Evolutionary conservation across 2,113 vertebrate genomes (phyloP), one percentile per base, ranked within the genome.

Genomic region (Arizona elegans): DNA sequence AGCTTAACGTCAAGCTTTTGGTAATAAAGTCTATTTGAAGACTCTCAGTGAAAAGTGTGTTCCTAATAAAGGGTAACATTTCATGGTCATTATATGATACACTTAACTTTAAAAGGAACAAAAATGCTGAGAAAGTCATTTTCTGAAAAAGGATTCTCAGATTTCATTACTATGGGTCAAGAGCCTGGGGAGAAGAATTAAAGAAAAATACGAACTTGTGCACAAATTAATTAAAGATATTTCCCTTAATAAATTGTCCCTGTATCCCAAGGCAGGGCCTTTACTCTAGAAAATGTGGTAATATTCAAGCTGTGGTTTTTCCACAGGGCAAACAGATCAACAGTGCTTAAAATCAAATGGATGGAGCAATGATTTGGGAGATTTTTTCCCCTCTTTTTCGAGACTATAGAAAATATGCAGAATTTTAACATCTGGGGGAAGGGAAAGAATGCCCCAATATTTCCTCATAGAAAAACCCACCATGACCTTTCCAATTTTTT

Each of bases 211-310:
- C 91, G 97, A 97, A 97, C 96, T 97, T 97, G 96, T 97, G 97
- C 97, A 97, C 97, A 97, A 97, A 97, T 97, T 97, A 97, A 97
- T 97, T 97, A 97, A 97, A 97, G 97, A 97, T 97, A 97, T 97
- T 97, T 97, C 97, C 97, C 97, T 96, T 97, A 97, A 97, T 97
- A 97, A 97, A 97, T 97, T 97, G 97, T 97, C 97, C 96, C 96
- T 17, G 55, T 97, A 96, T 97, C 97, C 97, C 96, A 97, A 97
- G 97, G 97, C 97, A 97, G 96, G 97, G 96, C 96, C 97, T 96
- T 97, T 95, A 95, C 94, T 96, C 96, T 95, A 94, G 91, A 92
- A 96, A 97, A 97, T 96, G 94, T 97, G 96, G 96, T 97, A 97
- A 96, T 97, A 96, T 97, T 97, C 97, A 97, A 97, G 96, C 94